Base-by-base conservation (phyloP, 2,113 vertebrate species). In the Columba janthina region DNA sequence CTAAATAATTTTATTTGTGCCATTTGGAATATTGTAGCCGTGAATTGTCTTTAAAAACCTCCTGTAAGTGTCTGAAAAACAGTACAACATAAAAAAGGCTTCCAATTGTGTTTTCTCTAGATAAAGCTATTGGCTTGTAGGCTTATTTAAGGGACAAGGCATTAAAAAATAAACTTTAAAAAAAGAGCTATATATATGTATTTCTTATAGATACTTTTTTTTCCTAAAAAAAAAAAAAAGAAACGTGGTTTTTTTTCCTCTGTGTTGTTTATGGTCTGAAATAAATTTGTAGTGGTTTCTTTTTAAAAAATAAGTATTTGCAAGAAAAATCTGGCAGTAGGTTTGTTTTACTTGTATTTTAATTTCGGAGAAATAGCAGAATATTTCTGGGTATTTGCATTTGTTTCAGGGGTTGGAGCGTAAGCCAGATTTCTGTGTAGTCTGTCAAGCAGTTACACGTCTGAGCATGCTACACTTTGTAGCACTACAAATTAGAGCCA, bases 401-500 rank as follows among this genome's bases (percentile, higher is more conserved):
- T 96, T 92, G 75, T 95, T 96, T 95, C 76, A 85, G 64, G 72
- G 88, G 46, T 46, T 53, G 69, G 54, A 90, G 83, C 71, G 93
- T 31, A 86, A 93, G 70, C 42, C 71, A 95, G 91, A 69, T 77
- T 88, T 95, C 77, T 83, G 67, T 94, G 95, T 93, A 93, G 78
- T 79, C 90, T 95, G 84, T 95, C 80, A 96, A 72, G 89, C 89
- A 96, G 90, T 74, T 88, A 88, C 78, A 96, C 61, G 71, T 93
- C 93, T 97, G 94, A 82, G 89, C 60, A 95, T 77, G 89, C 90
- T 93, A 88, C 83, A 92, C 83, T 94, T 96, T 94, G 91, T 76
- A 82, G 76, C 79, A 93, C 53, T 75, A 60, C 80, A 95, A 95
- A 69, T 91, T 85, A 88, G 62, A 95, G 85, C 58, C 60, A 70